Base-by-base conservation (phyloP, 2,797 vertebrate species). In the Enteromius paludinosus region DNA sequence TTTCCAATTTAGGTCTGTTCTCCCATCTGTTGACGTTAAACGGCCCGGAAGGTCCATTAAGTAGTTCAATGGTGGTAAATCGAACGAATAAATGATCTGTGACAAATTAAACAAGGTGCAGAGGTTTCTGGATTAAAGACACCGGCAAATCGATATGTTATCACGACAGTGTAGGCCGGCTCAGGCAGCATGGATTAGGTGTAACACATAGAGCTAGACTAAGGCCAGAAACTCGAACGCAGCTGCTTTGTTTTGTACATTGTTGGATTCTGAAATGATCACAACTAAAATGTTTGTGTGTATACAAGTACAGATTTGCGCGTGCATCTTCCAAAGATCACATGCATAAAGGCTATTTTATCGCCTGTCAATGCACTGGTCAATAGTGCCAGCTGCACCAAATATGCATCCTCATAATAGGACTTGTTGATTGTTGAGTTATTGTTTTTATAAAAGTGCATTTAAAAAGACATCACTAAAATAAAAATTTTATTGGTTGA, bases 61-160 rank as follows among this genome's bases (percentile, higher is more conserved):
- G 81, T 79, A 80, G 62, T 54, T 66, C 91, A 92, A 91, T 90
- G 87, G 81, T 66, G 83, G 85, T 79, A 89, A 88, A 89, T 90
- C 70, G 47, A 79, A 7, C 25, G 33, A 76, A 70, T 78, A 88
- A 90, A 88, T 69, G 47, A 86, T 81, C 86, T 23, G 72, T 78
- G 79, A 88, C 87, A 84, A 88, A 88, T 87, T 54, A 89, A 81
- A 68, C 61, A 52, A 64, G 3, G 49, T 83, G 35, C 61, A 80
- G 74, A 84, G 83, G 82, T 68, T 79, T 59, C 23, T 79, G 49
- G 35, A 79, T 79, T 56, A 54, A 79, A 69, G 64, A 43, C 49
- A 41, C 11, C 20, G 9, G 38, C 23, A 5, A 45, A 79, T 79
- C 65, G 15, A 45, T 61, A 54, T 18, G 17, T 56, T 69, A 79